A percentile compares a stretch with the other conserved stretches of the same genome.
phyloP scores from a whole-genome alignment of 1,140 invertebrate genomes.

The Drosophila orena region DNA sequence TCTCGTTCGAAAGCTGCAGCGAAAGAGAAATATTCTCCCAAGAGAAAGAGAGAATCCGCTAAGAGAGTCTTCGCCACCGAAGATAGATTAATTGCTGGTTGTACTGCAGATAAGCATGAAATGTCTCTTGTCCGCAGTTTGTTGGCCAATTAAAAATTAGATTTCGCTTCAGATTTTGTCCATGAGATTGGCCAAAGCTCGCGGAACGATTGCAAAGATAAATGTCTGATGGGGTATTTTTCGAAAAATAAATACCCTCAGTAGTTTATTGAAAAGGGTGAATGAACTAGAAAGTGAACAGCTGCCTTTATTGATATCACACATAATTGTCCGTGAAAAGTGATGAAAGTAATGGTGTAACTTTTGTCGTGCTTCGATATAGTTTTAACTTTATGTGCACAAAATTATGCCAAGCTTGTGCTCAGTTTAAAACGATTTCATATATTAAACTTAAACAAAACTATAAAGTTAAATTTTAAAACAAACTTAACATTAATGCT shows the following conservation, averaged over 20 bases:
- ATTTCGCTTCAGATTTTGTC: constrained; percentile 38
- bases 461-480: no score
- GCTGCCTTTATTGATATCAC: not conserved
- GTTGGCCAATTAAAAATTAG: constrained; percentile 57
- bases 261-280: not conserved
- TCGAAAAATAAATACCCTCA: not conserved
- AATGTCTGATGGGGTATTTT: not conserved
- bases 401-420: no score
- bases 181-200: constrained; percentile 1
- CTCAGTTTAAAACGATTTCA: no score
- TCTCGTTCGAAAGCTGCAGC: constrained; percentile 62
- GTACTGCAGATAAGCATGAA: constrained; percentile 46
- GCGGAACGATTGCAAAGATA: constrained; percentile 17
- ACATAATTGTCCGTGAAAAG: not conserved
- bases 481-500: no score
- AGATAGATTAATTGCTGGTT: constrained; percentile 43
- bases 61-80: constrained; percentile 18
- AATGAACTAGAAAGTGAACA: not conserved
- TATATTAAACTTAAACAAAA: no score
- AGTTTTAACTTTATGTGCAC: no score
- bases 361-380: no score
- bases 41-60: constrained; percentile 61
- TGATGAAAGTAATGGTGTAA: not conserved
- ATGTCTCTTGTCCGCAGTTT: constrained; percentile 39
- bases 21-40: constrained; percentile 26